These are phyloP conservation scores for Perdita meconis DNA, from an alignment of 2,888 invertebrate genomes.

Conservation along the genomic window DNA sequence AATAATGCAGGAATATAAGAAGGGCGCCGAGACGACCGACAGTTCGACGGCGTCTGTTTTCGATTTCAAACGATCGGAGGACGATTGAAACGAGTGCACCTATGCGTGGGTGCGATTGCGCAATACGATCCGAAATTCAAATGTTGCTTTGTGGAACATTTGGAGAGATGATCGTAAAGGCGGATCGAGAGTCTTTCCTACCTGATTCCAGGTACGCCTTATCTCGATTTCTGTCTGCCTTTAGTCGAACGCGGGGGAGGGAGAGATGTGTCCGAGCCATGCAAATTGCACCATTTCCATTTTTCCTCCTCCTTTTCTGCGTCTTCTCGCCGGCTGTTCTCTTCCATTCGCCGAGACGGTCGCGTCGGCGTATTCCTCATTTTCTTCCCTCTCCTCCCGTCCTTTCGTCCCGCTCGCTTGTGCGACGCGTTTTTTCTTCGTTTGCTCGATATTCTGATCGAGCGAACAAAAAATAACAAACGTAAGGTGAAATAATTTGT, in stretches of 20 bases:
- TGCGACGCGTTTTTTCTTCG: conserved; percentile 26
- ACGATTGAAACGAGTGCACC: conserved; percentile 56
- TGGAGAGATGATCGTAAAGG: conserved; percentile 34
- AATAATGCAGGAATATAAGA: conserved; percentile 17
- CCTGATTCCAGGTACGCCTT: conserved; percentile 65
- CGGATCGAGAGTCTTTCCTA: conserved; percentile 42
- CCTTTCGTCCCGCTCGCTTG: conserved; percentile 9
- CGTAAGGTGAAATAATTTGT: conserved; percentile 56
- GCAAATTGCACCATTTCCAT: conserved; percentile 74
- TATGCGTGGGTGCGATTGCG: conserved; percentile 70
- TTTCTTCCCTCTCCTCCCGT: conserved; percentile 9
- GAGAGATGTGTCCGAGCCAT: conserved; percentile 54
- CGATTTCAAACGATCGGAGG: conserved; percentile 56
- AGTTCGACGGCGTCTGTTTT: conserved; percentile 29
- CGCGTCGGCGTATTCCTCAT: conserved; percentile 11
- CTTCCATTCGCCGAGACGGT: not conserved
- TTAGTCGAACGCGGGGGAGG: conserved; percentile 38
- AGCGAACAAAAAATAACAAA: conserved; percentile 19
- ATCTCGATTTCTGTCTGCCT: conserved; percentile 68
- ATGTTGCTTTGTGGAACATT: conserved; percentile 65
- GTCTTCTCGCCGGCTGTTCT: conserved; percentile 14
- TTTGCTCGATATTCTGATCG: conserved; percentile 59
- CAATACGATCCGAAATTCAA: conserved; percentile 72
- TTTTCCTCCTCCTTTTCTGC: conserved; percentile 54
- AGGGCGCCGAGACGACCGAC: not conserved